These are phyloP conservation scores for Dione vanillae DNA, from an alignment of 2,888 invertebrate species.

Conservation along the genomic window DNA sequence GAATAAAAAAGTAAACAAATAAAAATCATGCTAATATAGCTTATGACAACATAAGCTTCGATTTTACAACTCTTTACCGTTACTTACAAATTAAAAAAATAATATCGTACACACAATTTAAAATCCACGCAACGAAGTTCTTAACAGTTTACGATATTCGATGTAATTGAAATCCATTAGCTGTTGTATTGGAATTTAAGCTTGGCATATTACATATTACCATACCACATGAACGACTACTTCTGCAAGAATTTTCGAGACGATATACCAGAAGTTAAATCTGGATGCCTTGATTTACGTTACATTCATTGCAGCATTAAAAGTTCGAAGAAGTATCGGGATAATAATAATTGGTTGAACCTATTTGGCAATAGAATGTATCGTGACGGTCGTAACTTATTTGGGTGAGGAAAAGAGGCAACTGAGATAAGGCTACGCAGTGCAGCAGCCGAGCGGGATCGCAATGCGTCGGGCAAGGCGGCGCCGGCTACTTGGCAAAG, in stretches of 20 bases:
- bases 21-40: conserved; percentile 28
- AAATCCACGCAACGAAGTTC: neutral
- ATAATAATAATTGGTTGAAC: conserved; percentile 51
- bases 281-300: conserved; percentile 43
- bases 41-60: too few relatives aligned
- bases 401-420: conserved; percentile 58
- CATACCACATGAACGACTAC: conserved; percentile 19
- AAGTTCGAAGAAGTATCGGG: conserved; percentile 29
- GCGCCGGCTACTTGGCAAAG: conserved; percentile 81
- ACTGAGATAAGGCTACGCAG: conserved; percentile 71
- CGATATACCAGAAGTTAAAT: conserved; percentile 46
- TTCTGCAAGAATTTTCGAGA: conserved; percentile 38
- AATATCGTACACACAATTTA: neutral
- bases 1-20: neutral
- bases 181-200: conserved; percentile 25
- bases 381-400: conserved; percentile 69
- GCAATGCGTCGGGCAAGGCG: conserved; percentile 77
- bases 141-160: conserved; percentile 21
- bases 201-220: conserved; percentile 12
- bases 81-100: conserved; percentile 16
- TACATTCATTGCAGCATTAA: neutral
- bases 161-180: conserved; percentile 20
- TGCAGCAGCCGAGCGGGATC: conserved; percentile 69
- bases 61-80: conserved; percentile 1
- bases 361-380: conserved; percentile 71